Base-by-base conservation (phyloP, 2,113 vertebrate genomes). In the Ceyx cyanopectus region DNA sequence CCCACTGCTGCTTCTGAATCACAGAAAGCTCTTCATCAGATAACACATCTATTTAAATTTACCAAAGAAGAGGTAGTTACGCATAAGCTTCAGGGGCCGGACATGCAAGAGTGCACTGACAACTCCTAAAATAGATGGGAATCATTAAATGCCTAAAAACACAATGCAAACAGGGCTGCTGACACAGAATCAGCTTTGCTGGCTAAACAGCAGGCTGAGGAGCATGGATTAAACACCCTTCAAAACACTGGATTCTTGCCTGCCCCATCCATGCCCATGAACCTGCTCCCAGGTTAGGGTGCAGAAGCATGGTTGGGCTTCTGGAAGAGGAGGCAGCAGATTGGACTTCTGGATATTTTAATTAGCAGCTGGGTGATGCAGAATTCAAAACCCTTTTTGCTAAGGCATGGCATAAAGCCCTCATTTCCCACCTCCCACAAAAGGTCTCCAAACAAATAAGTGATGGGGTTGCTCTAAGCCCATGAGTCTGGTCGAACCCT, bases 41-140 rank as follows among this genome's bases (percentile, higher is more conserved):
- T 86, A 92, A 87, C 65, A 65, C 77, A 69, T 60, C 81, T 76
- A 58, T 48, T 96, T 90, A 69, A 79, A 93, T 94, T 92, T 78
- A 90, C 68, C 83, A 90, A 68, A 73, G 80, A 12, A 53, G 54
- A 66, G 58, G 70, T n/a, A 65, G 66, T 19, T 65, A 69, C 1
- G 5, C 77, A 6, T 7, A 22, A 58, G 32, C 83, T 96, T 57
- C 57, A 4, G 66, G 40, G 75, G 41, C 70, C 22, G 60, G 62
- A 12, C 57, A 7, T 1, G 50, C 87, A 41, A 57, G 81, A 89
- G 54, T 1, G 20, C 51, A 10, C 75, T 8, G 3, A 29, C 1
- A 0, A 2, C 70, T 89, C 91, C 89, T 57, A 6, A 65, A 95
- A 85, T 43, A 85, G 67, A 69, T 40, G 63, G 79, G n/a, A 85